Evolutionary conservation across 1,140 invertebrate species (phyloP).

Genomic region (Drosophila oshimai): DNA sequence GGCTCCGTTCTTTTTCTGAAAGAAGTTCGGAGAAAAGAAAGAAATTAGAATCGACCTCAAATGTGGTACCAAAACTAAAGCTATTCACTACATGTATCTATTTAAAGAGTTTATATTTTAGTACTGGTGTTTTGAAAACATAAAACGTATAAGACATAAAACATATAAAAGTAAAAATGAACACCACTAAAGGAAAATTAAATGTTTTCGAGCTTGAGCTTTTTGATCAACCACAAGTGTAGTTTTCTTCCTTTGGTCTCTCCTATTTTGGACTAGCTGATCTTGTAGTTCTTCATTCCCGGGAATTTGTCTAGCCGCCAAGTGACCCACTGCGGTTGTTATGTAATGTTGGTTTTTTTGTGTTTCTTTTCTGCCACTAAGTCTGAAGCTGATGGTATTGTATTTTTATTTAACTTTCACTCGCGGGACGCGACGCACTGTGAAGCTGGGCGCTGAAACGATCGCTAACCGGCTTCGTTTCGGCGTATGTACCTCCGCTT

Average conservation of each 20-base stretch:
- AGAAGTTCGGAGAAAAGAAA: background rate
- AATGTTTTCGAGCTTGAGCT: too few species aligned
- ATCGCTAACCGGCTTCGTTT: conserved; percentile 69
- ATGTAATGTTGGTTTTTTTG: conserved; percentile 42
- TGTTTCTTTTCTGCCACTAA: conserved; percentile 6
- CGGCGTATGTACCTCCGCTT: conserved; percentile 34
- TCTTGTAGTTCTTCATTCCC: background rate
- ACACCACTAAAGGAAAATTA: too few species aligned
- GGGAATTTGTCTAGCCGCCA: background rate
- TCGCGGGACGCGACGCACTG: conserved; percentile 38
- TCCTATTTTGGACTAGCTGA: too few species aligned
- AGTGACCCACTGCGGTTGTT: conserved; percentile 19
- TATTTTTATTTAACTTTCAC: conserved; percentile 66
- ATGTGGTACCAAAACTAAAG: too few species aligned
- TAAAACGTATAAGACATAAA: too few species aligned
- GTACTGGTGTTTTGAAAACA: too few species aligned
- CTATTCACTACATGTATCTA: background rate
- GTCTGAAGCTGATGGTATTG: conserved; percentile 26
- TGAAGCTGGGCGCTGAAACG: conserved; percentile 23
- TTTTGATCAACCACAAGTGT: too few species aligned
- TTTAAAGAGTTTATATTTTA: background rate
- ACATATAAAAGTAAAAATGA: too few species aligned
- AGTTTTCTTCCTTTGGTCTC: background rate
- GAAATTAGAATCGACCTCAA: background rate
- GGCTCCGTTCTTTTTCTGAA: conserved; percentile 58